Conservation (phyloP, 2,113 vertebrate genomes). For the Pterophyllum scalare region DNA sequence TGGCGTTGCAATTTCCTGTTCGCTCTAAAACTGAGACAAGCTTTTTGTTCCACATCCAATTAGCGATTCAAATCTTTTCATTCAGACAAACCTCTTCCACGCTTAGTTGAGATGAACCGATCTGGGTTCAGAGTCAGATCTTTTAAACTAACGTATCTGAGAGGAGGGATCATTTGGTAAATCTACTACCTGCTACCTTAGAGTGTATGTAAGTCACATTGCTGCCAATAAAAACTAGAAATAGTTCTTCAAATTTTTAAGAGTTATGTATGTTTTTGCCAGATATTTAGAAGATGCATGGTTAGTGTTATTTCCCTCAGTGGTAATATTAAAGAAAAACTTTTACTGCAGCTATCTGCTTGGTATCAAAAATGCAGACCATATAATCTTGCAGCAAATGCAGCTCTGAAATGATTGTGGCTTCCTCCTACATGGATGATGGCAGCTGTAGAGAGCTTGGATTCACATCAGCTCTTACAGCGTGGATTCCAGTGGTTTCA, state of each 20-base stretch:
- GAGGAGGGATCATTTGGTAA: neutral
- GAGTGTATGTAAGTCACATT: no score
- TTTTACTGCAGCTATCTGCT: neutral
- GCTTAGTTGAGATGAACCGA: neutral
- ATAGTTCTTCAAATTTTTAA: neutral
- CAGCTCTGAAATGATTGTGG: neutral
- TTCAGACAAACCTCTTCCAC: neutral
- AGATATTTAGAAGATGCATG: neutral
- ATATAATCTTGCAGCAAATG: neutral
- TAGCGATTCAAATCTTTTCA: neutral
- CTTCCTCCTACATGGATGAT: neutral
- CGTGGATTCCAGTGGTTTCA: neutral
- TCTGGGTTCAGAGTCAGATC: neutral
- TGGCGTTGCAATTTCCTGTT: neutral
- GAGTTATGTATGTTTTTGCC: neutral
- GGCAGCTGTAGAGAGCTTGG: neutral
- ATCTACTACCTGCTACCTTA: no score
- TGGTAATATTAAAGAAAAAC: neutral
- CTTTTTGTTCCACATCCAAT: neutral
- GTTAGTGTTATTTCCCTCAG: neutral
- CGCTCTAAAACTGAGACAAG: neutral
- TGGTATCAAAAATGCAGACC: neutral
- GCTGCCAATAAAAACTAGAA: neutral
- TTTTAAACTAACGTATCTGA: neutral
- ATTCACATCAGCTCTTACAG: neutral